Evolutionary conservation across 2,888 invertebrate genomes (phyloP).

Genomic region (Dicycla oo): DNA sequence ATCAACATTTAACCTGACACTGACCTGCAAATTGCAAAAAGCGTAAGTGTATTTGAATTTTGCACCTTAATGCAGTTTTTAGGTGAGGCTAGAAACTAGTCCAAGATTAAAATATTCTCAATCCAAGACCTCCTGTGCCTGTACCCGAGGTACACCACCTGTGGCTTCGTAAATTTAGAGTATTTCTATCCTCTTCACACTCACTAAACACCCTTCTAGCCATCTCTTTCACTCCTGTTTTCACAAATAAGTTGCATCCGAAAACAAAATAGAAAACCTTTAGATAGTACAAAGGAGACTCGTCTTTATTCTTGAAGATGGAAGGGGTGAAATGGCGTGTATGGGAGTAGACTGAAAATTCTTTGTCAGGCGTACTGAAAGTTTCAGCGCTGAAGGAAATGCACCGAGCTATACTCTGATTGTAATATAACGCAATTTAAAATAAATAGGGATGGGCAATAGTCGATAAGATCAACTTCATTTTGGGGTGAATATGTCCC

Average conservation of each 20-base stretch:
- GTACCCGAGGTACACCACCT: conserved; percentile 89
- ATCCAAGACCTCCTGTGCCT: conserved; percentile 73
- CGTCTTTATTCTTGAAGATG: conserved; percentile 55
- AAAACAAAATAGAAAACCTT: conserved; percentile 89
- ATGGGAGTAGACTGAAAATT: conserved; percentile 69
- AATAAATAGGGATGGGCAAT: conserved; percentile 80
- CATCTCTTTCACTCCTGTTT: conserved; percentile 84
- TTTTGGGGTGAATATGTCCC: neutral
- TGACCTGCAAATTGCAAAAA: no score
- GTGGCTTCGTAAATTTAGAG: conserved; percentile 90
- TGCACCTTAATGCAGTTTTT: neutral
- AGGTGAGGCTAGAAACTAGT: neutral
- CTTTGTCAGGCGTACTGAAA: conserved; percentile 84
- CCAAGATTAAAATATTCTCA: conserved; percentile 48
- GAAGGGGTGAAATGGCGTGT: conserved; percentile 70
- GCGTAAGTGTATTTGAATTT: no score
- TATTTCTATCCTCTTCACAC: conserved; percentile 79
- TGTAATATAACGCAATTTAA: conserved; percentile 89
- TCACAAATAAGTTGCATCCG: conserved; percentile 90
- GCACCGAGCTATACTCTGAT: conserved; percentile 84
- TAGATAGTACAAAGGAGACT: conserved; percentile 67
- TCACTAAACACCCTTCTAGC: conserved; percentile 61
- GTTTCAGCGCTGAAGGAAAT: conserved; percentile 85
- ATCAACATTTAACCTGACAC: no score
- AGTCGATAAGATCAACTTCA: conserved; percentile 50